Percentiles rank a stretch among this genome's conserved stretches.
These are phyloP conservation scores for Chrysina gloriosa DNA, from an alignment of 2,888 invertebrate genomes.

Conservation along the genomic window DNA sequence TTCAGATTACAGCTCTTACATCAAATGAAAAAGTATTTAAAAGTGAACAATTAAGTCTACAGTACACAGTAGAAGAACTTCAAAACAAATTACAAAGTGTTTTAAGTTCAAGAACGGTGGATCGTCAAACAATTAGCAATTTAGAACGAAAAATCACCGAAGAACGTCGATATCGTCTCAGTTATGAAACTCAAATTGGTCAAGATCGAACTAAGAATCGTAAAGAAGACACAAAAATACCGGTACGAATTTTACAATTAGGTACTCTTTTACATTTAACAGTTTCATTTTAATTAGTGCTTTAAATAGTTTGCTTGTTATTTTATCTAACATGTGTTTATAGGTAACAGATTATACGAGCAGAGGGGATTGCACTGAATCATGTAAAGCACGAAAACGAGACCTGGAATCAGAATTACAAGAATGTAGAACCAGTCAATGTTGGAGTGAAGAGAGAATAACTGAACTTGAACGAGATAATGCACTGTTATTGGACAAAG, in stretches of 20 bases:
- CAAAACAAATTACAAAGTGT: constrained; percentile 85
- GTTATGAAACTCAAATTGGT: constrained; percentile 78
- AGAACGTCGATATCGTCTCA: constrained; percentile 82
- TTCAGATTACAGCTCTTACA: constrained; percentile 71
- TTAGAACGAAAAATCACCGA: constrained; percentile 87
- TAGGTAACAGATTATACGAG: constrained; percentile 59
- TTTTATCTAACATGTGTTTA: constrained; percentile 4
- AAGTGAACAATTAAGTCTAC: constrained; percentile 81
- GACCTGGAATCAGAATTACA: constrained; percentile 74
- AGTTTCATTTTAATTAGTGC: constrained; percentile 7
- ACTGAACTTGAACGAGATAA: constrained; percentile 71
- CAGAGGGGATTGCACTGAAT: constrained; percentile 63
- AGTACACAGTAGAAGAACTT: constrained; percentile 88
- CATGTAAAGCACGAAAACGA: constrained; percentile 66
- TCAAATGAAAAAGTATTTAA: constrained; percentile 76
- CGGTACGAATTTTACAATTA: constrained; percentile 48
- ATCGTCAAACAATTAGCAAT: constrained; percentile 79
- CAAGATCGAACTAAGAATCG: constrained; percentile 80
- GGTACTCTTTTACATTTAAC: neutral
- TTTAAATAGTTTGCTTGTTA: neutral
- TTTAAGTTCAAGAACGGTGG: constrained; percentile 78
- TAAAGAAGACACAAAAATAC: constrained; percentile 66
- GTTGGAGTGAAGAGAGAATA: constrained; percentile 71
- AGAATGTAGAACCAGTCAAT: constrained; percentile 69
- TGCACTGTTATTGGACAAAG: constrained; percentile 59